Evolutionary conservation across 1,140 invertebrate genomes (phyloP), one percentile per base, ranked within the genome.

Genomic region (Caenorhabditis tropicalis): DNA sequence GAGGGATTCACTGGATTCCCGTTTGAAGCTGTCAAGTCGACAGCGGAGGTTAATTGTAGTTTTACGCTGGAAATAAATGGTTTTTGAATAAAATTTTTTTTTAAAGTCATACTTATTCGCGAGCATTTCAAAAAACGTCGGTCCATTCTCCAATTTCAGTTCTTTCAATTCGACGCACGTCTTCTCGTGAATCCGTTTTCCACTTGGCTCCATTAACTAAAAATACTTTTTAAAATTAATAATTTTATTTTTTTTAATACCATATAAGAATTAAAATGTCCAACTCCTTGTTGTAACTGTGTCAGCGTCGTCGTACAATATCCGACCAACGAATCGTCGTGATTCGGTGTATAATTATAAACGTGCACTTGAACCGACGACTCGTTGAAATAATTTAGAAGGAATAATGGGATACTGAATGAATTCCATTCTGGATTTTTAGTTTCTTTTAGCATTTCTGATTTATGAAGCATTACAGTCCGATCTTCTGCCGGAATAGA

Each of bases 21-120:
- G 31, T 85, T 85, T 1, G 84, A 85, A 29, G 84, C 84, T 4
- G 84, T 85, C 5, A 85, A 21, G 31, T 85, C 84, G 31, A 85
- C 48, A 10, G 80, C 84, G 1, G 49, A n/a, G 16, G 39, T 46
- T 24, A 82, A 24, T 24, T 49, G 80, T 3, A 85, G 29, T 43
- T 82, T 49, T 1, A 49, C 39, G n/a, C 84, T 85, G 58, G 24
- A 79, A 56, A 56, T 27, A 46, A 1, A 82, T n/a, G 4, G 4
- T 46, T 29, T 43, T 51, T 51, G 16, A 10, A 51, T 16, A 10
- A 51, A 3, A 51, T 16, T 51, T 10, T 10, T 51, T 36, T 19
- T 6, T 7, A 16, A 36, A 27, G 3, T 6, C 60, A 36, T 19
- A 70, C 60, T 74, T 74, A 43, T 74, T 46, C 7, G 43, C 36